Conservation (phyloP, 1,140 invertebrate species). For the Oscheius sp. region DNA sequence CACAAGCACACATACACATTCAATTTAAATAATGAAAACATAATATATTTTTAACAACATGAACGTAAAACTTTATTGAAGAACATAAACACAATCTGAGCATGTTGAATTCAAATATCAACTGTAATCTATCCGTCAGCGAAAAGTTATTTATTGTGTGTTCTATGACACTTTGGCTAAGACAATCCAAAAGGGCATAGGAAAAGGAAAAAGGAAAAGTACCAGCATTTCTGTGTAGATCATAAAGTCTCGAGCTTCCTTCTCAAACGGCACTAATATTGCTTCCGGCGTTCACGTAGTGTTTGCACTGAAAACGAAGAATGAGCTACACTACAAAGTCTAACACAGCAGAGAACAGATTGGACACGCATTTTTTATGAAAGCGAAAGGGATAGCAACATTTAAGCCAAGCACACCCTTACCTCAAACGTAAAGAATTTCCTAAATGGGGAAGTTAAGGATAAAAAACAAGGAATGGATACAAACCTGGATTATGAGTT, state of each 20-base stretch:
- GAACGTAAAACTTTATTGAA: too few species aligned
- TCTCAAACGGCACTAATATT: constrained; percentile 30
- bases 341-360: not conserved
- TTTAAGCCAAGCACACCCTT: not conserved
- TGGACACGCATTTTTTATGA: too few species aligned
- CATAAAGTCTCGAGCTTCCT: not conserved
- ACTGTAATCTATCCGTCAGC: too few species aligned
- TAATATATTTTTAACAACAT: too few species aligned
- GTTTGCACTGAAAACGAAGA: constrained; percentile 9
- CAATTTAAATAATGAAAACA: too few species aligned
- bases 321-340: not conserved
- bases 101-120: too few species aligned
- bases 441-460: not conserved
- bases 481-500: constrained; percentile 1
- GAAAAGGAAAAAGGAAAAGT: too few species aligned
- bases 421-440: constrained; percentile 7
- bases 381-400: not conserved
- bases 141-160: too few species aligned
- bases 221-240: not conserved
- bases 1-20: too few species aligned
- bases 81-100: too few species aligned
- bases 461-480: not conserved
- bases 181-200: too few species aligned
- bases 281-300: constrained; percentile 7
- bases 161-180: constrained; percentile 2